Conservation (phyloP, 2,888 invertebrate genomes). For the Galeruca laticollis region DNA sequence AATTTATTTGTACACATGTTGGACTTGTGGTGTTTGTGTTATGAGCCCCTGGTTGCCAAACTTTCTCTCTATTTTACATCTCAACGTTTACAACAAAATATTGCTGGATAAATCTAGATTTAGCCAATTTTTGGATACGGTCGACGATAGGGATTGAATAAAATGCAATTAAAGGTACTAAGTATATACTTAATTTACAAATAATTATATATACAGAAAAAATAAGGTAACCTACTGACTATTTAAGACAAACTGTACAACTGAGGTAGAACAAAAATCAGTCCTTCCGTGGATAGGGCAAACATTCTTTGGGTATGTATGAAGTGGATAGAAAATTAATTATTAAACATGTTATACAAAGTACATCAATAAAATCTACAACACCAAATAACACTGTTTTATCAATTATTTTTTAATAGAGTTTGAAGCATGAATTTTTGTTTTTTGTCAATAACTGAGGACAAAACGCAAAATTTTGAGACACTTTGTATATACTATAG, state of each 20-base stretch:
- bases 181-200: constrained; percentile 18
- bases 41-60: no score
- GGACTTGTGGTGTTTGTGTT: no score
- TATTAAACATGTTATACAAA: constrained; percentile 6
- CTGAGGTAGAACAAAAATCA: constrained; percentile 67
- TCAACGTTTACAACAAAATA: no score
- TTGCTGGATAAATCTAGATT: no score
- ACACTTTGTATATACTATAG: no score
- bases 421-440: no score
- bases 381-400: neutral
- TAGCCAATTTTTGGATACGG: no score
- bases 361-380: constrained; percentile 13
- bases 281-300: constrained; percentile 62
- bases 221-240: constrained; percentile 62
- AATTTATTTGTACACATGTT: no score
- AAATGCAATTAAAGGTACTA: constrained; percentile 11
- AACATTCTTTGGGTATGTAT: constrained; percentile 54
- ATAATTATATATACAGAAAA: constrained; percentile 36
- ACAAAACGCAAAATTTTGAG: no score
- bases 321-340: neutral
- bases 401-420: no score
- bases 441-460: no score
- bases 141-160: neutral
- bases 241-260: constrained; percentile 58
- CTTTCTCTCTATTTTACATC: no score